These are phyloP conservation scores for Lycopodina hypogea DNA, from an alignment of 37 sponge, comb jelly and placozoan genomes.

Conservation along the genomic window DNA sequence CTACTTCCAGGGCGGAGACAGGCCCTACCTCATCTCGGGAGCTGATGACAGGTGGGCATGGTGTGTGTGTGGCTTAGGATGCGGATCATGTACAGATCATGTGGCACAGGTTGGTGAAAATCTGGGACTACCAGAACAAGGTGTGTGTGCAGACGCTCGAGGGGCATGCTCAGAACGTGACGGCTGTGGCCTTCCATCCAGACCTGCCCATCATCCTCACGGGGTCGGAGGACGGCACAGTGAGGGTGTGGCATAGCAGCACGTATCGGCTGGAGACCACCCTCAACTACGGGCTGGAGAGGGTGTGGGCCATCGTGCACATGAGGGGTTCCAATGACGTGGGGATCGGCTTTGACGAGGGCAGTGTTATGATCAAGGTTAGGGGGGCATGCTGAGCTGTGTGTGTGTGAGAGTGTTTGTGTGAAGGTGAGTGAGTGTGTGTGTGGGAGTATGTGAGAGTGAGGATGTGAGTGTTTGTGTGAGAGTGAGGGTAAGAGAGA, in stretches of 20 bases:
- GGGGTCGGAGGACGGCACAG: conserved; percentile 94
- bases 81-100: background rate
- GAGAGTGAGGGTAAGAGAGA: background rate
- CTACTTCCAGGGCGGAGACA: conserved; percentile 98
- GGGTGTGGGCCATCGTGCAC: conserved; percentile 86
- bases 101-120: conserved; percentile 66
- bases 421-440: background rate
- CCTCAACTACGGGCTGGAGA: conserved; percentile 97
- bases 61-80: background rate
- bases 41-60: conserved; percentile 85
- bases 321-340: conserved; percentile 84
- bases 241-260: conserved; percentile 90
- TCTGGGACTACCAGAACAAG: conserved; percentile 98
- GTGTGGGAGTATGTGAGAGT: background rate
- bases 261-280: conserved; percentile 97
- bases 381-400: background rate
- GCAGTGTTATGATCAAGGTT: conserved; percentile 89
- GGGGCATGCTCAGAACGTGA: conserved; percentile 96
- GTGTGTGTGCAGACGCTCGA: conserved; percentile 95
- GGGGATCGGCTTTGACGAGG: conserved; percentile 96
- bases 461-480: background rate
- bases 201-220: conserved; percentile 93
- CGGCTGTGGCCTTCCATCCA: conserved; percentile 90
- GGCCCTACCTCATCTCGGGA: conserved; percentile 95
- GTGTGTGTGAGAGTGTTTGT: background rate